Conservation (phyloP, 2,888 invertebrate genomes). For the Spodoptera picta region DNA sequence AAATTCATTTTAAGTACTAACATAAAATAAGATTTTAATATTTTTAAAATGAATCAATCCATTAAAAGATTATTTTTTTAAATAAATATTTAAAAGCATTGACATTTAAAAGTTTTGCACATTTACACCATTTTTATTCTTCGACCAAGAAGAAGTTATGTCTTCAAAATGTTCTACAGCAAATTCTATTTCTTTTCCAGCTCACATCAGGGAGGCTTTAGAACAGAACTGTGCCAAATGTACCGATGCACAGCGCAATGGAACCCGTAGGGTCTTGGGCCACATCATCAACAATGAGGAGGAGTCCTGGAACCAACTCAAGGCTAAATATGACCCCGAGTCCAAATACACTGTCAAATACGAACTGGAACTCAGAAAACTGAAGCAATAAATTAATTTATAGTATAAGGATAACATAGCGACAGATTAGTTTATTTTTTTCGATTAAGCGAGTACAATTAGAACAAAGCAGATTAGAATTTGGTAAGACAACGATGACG, state of each 20-base stretch:
- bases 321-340: constrained; percentile 73
- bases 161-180: constrained; percentile 2
- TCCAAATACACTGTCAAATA: constrained; percentile 57
- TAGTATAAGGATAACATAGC: background rate
- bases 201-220: constrained; percentile 65
- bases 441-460: constrained; percentile 2
- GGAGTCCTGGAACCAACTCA: constrained; percentile 67
- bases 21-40: too few relatives aligned
- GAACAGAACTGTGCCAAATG: constrained; percentile 71
- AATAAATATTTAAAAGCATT: too few relatives aligned
- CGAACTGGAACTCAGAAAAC: constrained; percentile 40
- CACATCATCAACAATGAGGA: constrained; percentile 72
- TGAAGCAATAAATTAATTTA: constrained; percentile 18
- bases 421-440: constrained; percentile 5
- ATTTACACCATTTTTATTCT: too few relatives aligned
- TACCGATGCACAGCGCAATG: constrained; percentile 63
- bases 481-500: background rate
- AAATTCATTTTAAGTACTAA: too few relatives aligned
- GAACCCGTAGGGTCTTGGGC: constrained; percentile 65
- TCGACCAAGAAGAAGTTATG: too few relatives aligned
- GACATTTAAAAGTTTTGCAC: too few relatives aligned
- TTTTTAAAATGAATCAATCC: too few relatives aligned
- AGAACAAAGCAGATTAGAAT: background rate
- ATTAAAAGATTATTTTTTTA: too few relatives aligned
- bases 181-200: constrained; percentile 27